These are phyloP conservation scores for Actinemys pallida DNA, from an alignment of 2,113 vertebrate genomes.

Conservation along the genomic window DNA sequence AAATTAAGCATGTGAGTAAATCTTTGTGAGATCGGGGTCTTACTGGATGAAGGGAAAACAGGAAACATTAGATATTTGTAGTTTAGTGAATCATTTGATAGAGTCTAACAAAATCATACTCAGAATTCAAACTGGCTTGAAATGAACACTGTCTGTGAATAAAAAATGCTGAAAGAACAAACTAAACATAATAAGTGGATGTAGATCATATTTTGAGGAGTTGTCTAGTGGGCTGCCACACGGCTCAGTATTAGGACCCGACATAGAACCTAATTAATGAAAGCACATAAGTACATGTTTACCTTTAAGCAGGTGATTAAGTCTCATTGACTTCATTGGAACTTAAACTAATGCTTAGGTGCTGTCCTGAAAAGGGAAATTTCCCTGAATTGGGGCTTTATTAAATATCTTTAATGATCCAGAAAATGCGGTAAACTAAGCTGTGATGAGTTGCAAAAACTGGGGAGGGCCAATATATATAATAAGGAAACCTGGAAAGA, in stretches of 20 bases:
- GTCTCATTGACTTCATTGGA: not conserved
- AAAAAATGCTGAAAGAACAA: not conserved
- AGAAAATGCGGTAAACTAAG: not conserved
- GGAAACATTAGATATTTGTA: not conserved
- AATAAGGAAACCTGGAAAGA: not conserved
- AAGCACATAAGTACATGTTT: not conserved
- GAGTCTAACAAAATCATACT: not conserved
- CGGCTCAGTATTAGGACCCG: not conserved
- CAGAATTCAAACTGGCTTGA: not conserved
- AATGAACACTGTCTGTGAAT: not conserved
- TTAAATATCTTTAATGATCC: not conserved
- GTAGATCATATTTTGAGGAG: not conserved
- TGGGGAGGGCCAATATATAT: accelerated
- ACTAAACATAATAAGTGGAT: not conserved
- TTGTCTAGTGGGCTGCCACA: not conserved
- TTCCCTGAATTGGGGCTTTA: not conserved
- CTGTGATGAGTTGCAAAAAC: not conserved
- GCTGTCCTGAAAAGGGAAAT: not conserved
- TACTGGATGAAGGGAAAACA: not conserved
- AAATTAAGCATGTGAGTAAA: not conserved
- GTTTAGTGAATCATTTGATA: not conserved
- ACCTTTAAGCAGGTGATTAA: not conserved
- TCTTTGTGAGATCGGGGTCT: not conserved
- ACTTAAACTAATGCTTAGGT: not conserved
- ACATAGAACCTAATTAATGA: not conserved